Evolutionary conservation across 2,797 vertebrate species (phyloP).

Genomic region (Harpagifer antarcticus): DNA sequence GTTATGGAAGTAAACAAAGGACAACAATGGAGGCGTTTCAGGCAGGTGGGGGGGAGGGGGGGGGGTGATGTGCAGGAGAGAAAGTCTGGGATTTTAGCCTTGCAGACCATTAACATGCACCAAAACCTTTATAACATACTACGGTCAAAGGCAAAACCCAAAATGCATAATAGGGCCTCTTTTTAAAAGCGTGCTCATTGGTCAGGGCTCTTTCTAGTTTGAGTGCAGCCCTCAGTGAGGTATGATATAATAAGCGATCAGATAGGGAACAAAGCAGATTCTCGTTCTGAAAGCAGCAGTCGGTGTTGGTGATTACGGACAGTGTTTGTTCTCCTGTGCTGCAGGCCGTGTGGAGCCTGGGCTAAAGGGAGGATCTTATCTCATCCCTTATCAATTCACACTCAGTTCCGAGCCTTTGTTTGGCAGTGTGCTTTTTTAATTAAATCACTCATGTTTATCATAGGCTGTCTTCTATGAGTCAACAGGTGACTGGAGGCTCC

Average conservation of each 20-base stretch:
- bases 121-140: too few species aligned
- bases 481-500: neutral
- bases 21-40: too few species aligned
- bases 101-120: too few species aligned
- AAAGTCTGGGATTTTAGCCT: too few species aligned
- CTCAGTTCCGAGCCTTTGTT: neutral
- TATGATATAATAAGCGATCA: neutral
- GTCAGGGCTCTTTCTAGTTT: neutral
- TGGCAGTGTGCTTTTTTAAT: constrained; percentile 2
- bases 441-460: constrained; percentile 18
- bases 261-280: neutral
- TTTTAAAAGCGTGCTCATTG: neutral
- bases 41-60: too few species aligned
- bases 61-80: too few species aligned
- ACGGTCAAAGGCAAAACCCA: too few species aligned
- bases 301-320: neutral
- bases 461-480: constrained; percentile 4
- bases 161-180: too few species aligned
- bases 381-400: constrained; percentile 16
- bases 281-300: constrained; percentile 7
- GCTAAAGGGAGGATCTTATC: neutral
- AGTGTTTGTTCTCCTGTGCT: constrained; percentile 28
- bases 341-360: neutral
- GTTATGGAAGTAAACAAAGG: too few species aligned
- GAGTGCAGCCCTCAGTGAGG: neutral